A percentile compares a stretch with the other conserved stretches of the same genome.
Conservation (phyloP, 2,113 vertebrate species). For the Bucco capensis region DNA sequence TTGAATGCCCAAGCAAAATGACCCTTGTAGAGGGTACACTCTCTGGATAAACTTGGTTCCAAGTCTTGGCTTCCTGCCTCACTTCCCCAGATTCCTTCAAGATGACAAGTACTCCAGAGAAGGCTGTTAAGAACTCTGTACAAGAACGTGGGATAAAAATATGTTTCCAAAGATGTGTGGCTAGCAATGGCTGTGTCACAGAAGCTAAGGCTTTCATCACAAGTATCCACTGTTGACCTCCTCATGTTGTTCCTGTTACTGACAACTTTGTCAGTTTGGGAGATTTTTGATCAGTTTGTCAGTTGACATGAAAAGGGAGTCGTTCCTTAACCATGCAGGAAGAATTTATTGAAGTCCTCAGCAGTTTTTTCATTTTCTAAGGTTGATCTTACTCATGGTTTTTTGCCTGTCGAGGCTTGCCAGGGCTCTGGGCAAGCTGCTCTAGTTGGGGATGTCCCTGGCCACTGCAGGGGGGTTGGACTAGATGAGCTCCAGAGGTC, state of each 20-base stretch:
- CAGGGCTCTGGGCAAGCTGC: too few relatives aligned
- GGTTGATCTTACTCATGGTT: neutral
- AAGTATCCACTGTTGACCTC: neutral
- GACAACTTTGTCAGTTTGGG: neutral
- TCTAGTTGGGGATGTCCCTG: too few relatives aligned
- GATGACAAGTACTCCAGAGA: neutral
- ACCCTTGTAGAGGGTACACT: neutral
- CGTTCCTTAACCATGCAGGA: neutral
- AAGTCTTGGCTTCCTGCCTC: neutral
- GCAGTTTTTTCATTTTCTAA: neutral
- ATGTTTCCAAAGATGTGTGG: neutral
- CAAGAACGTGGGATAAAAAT: neutral
- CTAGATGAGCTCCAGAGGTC: too few relatives aligned
- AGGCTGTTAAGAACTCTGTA: neutral
- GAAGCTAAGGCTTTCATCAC: neutral
- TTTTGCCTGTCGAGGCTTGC: too few relatives aligned
- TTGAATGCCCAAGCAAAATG: neutral
- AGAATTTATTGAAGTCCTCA: neutral
- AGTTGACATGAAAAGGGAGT: neutral
- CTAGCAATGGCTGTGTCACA: neutral
- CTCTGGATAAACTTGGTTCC: neutral
- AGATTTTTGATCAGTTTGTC: neutral
- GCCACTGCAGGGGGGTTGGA: too few relatives aligned
- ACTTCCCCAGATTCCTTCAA: neutral
- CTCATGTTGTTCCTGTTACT: neutral